phyloP scores from a whole-genome alignment of 2,113 vertebrate genomes.

The Leptobrachium ailaonicum region DNA sequence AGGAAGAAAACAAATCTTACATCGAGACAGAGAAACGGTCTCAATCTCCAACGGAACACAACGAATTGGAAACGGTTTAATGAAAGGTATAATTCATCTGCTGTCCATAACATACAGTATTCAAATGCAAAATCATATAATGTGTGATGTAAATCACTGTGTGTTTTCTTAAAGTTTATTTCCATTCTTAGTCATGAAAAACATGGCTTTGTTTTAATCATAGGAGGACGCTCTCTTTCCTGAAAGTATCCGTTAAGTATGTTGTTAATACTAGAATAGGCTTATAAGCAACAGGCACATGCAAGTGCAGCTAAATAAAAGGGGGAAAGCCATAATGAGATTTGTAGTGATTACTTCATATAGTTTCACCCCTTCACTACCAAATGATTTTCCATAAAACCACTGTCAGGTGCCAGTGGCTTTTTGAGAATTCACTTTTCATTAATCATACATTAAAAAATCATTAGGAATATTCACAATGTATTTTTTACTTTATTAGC shows the following conservation, averaged over 20 bases:
- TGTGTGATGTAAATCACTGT: conserved; percentile 68
- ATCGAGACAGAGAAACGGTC: conserved; percentile 71
- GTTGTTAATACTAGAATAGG: conserved; percentile 50
- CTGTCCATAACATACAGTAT: conserved; percentile 71
- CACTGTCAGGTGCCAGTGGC: too few relatives aligned
- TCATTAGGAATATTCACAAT: too few relatives aligned
- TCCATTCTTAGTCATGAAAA: conserved; percentile 72
- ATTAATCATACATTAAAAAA: too few relatives aligned
- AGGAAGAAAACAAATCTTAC: conserved; percentile 62
- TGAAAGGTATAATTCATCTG: conserved; percentile 75
- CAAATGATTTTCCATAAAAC: too few relatives aligned
- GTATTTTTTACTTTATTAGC: too few relatives aligned
- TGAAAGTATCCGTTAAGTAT: conserved; percentile 52
- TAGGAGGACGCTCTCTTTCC: conserved; percentile 57
- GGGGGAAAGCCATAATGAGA: too few relatives aligned
- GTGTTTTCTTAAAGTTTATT: conserved; percentile 70
- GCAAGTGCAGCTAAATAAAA: conserved; percentile 50
- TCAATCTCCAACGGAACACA: conserved; percentile 68
- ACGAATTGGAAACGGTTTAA: conserved; percentile 74
- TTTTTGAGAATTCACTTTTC: too few relatives aligned
- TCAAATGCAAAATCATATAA: conserved; percentile 78
- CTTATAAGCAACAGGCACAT: conserved; percentile 46
- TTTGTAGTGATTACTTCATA: too few relatives aligned
- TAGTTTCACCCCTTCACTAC: too few relatives aligned
- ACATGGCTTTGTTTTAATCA: conserved; percentile 60